Conservation (phyloP, 2,888 invertebrate genomes). For the Melitaea athalia region DNA sequence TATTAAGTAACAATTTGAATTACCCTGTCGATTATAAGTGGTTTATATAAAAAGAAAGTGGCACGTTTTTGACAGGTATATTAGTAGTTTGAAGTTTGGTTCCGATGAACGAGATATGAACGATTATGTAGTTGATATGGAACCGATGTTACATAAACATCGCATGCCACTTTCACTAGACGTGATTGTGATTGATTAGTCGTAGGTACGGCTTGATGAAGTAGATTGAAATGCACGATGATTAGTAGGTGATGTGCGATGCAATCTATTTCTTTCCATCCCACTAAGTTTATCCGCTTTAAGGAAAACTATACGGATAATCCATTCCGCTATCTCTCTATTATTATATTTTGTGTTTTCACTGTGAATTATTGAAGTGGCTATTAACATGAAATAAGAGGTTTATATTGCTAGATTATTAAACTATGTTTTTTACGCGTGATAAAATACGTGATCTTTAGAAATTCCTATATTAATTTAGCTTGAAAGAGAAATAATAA, state of each 20-base stretch:
- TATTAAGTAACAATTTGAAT: conserved; percentile 16
- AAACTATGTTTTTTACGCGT: too few species aligned
- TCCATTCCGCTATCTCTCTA: too few species aligned
- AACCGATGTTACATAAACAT: conserved; percentile 20
- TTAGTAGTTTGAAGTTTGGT: conserved; percentile 28
- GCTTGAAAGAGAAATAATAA: too few species aligned
- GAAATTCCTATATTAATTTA: too few species aligned
- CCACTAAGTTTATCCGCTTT: too few species aligned
- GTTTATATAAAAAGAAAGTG: conserved; percentile 30
- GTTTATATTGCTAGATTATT: too few species aligned
- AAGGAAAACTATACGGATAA: too few species aligned
- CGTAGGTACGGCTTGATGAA: neutral
- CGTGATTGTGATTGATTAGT: conserved; percentile 6
- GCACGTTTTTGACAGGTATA: conserved; percentile 26
- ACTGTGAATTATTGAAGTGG: too few species aligned
- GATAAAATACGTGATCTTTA: too few species aligned
- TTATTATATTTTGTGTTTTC: too few species aligned
- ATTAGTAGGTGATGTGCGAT: neutral
- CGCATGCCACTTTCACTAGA: conserved; percentile 17
- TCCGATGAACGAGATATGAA: conserved; percentile 19
- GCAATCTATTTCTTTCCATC: too few species aligned
- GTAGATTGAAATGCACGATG: neutral
- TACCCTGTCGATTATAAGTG: conserved; percentile 10
- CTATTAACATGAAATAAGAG: too few species aligned
- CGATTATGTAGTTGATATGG: conserved; percentile 27